Evolutionary conservation across 2,888 invertebrate species (phyloP).

Genomic region (Heliconius charithonia): DNA sequence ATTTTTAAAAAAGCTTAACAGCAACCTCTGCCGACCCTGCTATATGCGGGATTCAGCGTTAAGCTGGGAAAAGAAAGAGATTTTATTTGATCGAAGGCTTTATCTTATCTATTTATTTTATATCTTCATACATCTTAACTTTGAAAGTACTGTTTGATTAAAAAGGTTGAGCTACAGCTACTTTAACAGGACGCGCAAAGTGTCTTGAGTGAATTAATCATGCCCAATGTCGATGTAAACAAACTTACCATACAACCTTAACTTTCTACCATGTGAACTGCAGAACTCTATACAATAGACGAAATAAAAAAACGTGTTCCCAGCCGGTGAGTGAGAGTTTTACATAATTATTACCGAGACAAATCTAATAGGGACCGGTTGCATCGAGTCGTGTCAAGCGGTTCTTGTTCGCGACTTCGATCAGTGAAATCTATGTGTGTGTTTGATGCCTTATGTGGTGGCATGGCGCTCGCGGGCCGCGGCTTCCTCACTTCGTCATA

Average conservation of each 20-base stretch:
- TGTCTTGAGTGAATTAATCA: not conserved
- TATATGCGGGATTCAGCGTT: not conserved
- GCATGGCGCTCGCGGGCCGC: not conserved
- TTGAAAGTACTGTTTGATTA: no score
- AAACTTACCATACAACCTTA: slow-evolving; percentile 33
- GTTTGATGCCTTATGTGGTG: slow-evolving; percentile 22
- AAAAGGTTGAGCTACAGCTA: no score
- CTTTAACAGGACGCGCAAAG: no score
- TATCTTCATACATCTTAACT: no score
- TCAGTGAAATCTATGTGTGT: slow-evolving; percentile 38
- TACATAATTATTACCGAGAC: slow-evolving; percentile 45
- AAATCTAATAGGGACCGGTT: slow-evolving; percentile 42
- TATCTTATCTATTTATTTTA: no score
- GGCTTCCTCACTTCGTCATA: not conserved
- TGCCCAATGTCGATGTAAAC: slow-evolving; percentile 39
- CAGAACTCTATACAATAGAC: slow-evolving; percentile 46
- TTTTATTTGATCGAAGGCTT: no score
- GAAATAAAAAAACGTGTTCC: slow-evolving; percentile 60
- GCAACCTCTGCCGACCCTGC: not conserved
- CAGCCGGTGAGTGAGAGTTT: slow-evolving; percentile 52
- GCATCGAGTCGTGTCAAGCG: slow-evolving; percentile 23
- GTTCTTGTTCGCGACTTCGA: slow-evolving; percentile 37
- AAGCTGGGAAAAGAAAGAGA: no score
- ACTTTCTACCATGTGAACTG: slow-evolving; percentile 48
- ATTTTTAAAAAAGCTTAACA: no score